phyloP scores from a whole-genome alignment of 2,888 invertebrate genomes.

The Subacronicta megacephala region DNA sequence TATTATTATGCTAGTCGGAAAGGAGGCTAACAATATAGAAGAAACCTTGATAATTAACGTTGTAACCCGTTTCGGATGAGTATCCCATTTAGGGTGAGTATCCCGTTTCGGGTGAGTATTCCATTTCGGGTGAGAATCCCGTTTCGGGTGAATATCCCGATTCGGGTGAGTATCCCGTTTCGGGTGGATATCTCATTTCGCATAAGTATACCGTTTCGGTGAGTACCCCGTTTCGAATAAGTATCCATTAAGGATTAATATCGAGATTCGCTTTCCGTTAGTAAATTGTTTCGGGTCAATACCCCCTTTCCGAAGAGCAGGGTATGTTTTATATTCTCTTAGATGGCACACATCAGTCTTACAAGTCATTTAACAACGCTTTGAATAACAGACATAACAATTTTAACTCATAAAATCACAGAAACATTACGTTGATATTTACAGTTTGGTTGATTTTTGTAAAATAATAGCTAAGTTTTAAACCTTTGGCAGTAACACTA shows the following conservation, averaged over 20 bases:
- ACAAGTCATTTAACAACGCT: conserved; percentile 26
- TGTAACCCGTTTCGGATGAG: no score
- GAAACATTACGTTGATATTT: conserved; percentile 39
- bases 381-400: conserved; percentile 41
- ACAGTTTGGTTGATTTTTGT: conserved; percentile 42
- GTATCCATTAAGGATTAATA: no score
- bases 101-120: no score
- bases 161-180: neutral
- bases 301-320: neutral
- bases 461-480: neutral
- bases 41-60: no score
- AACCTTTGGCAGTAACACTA: conserved; percentile 14
- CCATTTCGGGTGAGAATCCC: neutral
- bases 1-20: neutral
- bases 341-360: conserved; percentile 54
- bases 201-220: neutral
- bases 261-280: no score
- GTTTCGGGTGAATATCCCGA: neutral
- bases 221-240: neutral
- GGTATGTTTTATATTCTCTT: conserved; percentile 18
- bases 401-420: conserved; percentile 54
- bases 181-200: neutral
- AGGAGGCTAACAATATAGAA: no score
- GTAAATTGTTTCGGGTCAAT: neutral
- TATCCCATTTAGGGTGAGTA: no score